Evolutionary conservation across 2,113 vertebrate species (phyloP), one percentile per base, ranked within the genome.

Genomic region (Cochlearius cochlearius): DNA sequence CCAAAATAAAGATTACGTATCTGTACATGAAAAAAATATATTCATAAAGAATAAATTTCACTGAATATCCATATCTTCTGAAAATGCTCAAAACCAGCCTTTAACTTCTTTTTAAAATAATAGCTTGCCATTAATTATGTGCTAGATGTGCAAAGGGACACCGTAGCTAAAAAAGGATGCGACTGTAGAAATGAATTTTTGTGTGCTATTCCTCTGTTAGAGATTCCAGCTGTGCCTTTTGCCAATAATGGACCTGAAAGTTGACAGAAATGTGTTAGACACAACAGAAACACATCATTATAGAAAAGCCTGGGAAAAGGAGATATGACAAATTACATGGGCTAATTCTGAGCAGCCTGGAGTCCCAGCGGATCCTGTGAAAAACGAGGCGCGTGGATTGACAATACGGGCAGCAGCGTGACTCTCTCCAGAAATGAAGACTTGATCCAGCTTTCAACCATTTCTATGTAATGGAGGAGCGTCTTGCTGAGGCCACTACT

Each of bases 271-370:
- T 26, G 41, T 0, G 0, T 91, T 72, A 95, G 69, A 14, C 58
- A 86, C 62, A 86, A 86, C 59, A 95, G 72, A 82, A 93, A 96
- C 11, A 23, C 43, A 94, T 39, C 86, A 75, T 68, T 87, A 95
- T 10, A 83, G 92, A 94, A 97, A 87, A 95, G 68, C 49, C 79
- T 86, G 52, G 72, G 74, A 90, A 94, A 94, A 90, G 45, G 52
- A 96, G 79, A 90, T 82, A 79, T 90, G 88, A 96, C 94, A 93
- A 97, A 96, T 92, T 91, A 49, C 90, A 80, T 0, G 8, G 67
- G 39, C 39, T 92, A 88, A 93, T 94, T 96, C 73, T 92, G 47
- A 95, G 36, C 75, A 91, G 86, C 66, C 80, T 64, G 47, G 60
- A 95, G 94, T 94, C 82, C 92, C 88, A 15, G 18, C 5, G 12